These are phyloP conservation scores for Drosophila bunnanda DNA, from an alignment of 2,888 invertebrate genomes.

Conservation along the genomic window DNA sequence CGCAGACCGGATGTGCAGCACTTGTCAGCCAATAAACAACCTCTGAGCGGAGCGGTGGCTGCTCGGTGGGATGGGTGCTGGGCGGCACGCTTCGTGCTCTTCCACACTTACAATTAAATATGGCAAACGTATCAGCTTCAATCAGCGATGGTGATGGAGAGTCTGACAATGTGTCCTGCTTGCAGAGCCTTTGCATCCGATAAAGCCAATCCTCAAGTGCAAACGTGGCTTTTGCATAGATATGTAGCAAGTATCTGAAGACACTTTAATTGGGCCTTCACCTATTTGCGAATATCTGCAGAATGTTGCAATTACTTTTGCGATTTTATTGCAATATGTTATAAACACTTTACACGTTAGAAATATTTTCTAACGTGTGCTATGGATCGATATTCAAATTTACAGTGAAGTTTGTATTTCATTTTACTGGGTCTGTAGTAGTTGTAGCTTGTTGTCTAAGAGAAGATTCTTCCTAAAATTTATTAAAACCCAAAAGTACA, in stretches of 20 bases:
- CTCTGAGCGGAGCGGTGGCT: conserved; percentile 22
- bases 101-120: conserved; percentile 49
- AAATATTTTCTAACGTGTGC: not conserved
- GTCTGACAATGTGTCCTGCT: conserved; percentile 2
- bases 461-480: not conserved
- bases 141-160: conserved; percentile 38
- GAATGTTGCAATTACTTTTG: too few species aligned
- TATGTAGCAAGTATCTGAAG: not conserved
- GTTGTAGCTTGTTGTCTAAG: not conserved
- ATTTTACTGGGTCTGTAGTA: not conserved
- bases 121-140: conserved; percentile 37
- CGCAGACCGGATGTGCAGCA: conserved; percentile 78
- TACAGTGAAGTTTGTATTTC: not conserved
- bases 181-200: conserved; percentile 4
- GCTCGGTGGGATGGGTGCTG: not conserved
- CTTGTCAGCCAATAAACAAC: conserved; percentile 81
- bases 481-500: too few species aligned
- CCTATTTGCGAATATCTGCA: not conserved
- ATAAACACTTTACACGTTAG: too few species aligned
- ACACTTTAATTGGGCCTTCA: not conserved
- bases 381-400: not conserved
- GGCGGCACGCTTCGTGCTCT: not conserved
- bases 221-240: conserved; percentile 1
- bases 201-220: conserved; percentile 4
- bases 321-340: not conserved